A percentile compares a stretch with the other conserved stretches of the same genome.
Conservation (phyloP, 2,797 vertebrate genomes). For the Gallinago solitaria region DNA sequence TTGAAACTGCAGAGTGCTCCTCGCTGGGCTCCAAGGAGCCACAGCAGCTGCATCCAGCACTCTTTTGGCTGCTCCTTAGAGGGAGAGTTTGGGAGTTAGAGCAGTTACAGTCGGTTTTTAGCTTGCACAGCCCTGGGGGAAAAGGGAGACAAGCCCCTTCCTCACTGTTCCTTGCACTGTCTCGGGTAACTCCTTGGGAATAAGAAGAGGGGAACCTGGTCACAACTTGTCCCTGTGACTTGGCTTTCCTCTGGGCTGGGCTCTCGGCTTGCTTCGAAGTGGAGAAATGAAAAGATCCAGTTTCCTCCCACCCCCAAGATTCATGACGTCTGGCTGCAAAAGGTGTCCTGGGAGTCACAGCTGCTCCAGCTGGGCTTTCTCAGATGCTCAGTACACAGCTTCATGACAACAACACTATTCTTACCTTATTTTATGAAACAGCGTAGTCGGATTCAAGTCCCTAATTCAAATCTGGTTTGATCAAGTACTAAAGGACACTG, state of each 20-base stretch:
- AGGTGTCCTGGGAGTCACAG: conserved; percentile 47
- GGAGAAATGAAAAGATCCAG: neutral
- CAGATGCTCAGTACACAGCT: neutral
- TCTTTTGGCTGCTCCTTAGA: conserved; percentile 64
- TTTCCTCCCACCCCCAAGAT: neutral
- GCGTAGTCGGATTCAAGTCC: neutral
- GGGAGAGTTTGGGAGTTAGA: conserved; percentile 57
- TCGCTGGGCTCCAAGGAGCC: conserved; percentile 25
- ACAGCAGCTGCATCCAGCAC: conserved; percentile 46
- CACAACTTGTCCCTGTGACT: neutral
- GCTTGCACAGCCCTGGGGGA: conserved; percentile 30
- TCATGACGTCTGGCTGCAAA: conserved; percentile 52
- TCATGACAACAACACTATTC: conserved; percentile 21
- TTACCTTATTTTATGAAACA: conserved; percentile 2
- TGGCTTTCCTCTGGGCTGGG: neutral
- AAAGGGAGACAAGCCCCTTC: neutral
- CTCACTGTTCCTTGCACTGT: neutral
- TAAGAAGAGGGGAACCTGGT: conserved; percentile 14
- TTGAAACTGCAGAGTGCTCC: conserved; percentile 5
- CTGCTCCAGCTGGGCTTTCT: conserved; percentile 56
- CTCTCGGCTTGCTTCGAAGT: conserved; percentile 1
- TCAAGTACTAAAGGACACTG: neutral
- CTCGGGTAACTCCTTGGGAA: neutral
- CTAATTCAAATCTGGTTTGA: conserved; percentile 15
- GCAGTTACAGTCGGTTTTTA: conserved; percentile 56